Evolutionary conservation across 2,888 invertebrate species (phyloP).

Genomic region (Spilarctia lutea): DNA sequence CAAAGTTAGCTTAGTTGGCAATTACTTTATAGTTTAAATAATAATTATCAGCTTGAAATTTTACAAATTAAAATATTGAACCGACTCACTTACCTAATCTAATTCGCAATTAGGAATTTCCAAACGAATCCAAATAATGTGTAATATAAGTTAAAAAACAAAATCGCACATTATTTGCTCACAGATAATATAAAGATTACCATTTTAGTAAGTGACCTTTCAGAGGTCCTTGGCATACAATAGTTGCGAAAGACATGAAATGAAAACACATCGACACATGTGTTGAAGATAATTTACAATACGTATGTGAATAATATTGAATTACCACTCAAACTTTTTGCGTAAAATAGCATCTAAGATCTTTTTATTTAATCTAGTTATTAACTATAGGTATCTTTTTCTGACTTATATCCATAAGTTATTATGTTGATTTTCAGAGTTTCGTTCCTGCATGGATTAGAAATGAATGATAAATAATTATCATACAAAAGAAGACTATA

Average conservation of each 20-base stretch:
- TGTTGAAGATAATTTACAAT: conserved; percentile 14
- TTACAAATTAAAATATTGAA: conserved; percentile 23
- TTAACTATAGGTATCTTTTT: too few species aligned
- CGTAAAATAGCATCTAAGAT: too few species aligned
- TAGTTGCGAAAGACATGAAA: conserved; percentile 74
- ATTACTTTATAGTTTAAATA: conserved; percentile 53
- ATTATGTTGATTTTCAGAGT: too few species aligned
- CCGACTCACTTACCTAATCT: conserved; percentile 4
- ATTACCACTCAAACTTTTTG: conserved; percentile 26
- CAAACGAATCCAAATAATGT: conserved; percentile 49
- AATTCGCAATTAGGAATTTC: conserved; percentile 27
- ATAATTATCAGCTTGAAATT: conserved; percentile 34
- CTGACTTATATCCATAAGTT: too few species aligned
- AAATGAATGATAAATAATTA: too few species aligned
- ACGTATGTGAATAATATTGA: conserved; percentile 45
- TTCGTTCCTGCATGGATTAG: too few species aligned
- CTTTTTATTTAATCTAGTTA: too few species aligned
- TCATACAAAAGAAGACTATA: too few species aligned
- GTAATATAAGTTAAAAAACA: conserved; percentile 57
- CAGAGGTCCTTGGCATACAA: conserved; percentile 79
- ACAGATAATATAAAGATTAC: conserved; percentile 84
- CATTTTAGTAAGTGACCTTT: conserved; percentile 82
- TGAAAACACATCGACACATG: conserved; percentile 65
- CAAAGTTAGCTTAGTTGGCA: conserved; percentile 60
- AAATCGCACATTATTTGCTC: conserved; percentile 67